Base-by-base conservation (phyloP, 2,888 invertebrate species). In the Melanchra persicariae region DNA sequence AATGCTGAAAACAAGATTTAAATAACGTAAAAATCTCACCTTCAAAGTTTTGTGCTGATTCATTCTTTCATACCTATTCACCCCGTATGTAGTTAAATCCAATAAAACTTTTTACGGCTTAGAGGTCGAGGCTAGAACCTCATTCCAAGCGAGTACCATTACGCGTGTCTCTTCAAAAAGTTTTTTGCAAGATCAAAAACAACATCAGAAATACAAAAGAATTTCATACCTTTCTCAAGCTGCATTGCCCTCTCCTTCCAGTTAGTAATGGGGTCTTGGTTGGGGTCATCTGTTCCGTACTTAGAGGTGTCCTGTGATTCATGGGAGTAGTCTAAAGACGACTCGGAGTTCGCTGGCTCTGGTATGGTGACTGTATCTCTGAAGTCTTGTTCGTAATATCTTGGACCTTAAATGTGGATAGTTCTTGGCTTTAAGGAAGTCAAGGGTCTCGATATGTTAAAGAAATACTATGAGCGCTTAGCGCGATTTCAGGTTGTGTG, bases 181-280 rank as follows among this genome's bases (percentile, higher is more conserved):
- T 19, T 45, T 45, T 19, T 45, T 45, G 7, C 4, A 30, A 30
- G 30, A 19, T 1, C 45, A 47, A n/a, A 47, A 9, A 22, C 47
- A 40, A 10, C n/a, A 47, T 22, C 3, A 8, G 17, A 43, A 17
- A 43, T 17, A 59, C 43, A 3, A 60, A 8, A 52, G 6, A 40
- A 47, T 30, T 1, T n/a, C 43, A 45, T 69, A 97, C 97, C 97
- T 95, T 96, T 96, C 89, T 97, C 97, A 74, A 97, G 94, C 89
- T 97, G 97, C 83, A 97, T 81, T 1, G 97, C 97, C 59, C 96
- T 93, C 78, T 97, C 96, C 84, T 96, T 96, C 97, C 97, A 97
- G 49, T 95, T 94, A 40, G 88, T 70, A 12, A 88, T 77, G n/a
- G 83, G 64, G 4, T 93, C 94, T 9, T 92, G 90, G 19, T 85